Evolutionary conservation across 1,140 invertebrate genomes (phyloP).

Genomic region (Batillaria attramentaria): DNA sequence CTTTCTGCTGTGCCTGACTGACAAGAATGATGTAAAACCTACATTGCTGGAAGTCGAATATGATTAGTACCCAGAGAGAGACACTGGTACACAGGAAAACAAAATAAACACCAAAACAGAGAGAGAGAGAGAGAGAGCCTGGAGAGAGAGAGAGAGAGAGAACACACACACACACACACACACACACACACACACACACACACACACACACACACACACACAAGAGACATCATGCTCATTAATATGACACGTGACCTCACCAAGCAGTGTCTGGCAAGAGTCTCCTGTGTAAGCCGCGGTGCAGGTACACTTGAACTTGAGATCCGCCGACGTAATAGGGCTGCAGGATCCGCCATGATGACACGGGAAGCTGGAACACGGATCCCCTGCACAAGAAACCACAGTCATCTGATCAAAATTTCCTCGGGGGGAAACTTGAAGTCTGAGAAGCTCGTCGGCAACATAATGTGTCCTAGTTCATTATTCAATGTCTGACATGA

Average conservation of each 20-base stretch:
- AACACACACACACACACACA: conserved; percentile 13
- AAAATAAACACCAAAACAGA: not conserved
- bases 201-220: conserved; percentile 1
- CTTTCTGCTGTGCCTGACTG: too few relatives aligned
- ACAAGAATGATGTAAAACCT: too few relatives aligned
- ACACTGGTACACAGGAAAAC: not conserved
- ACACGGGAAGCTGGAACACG: not conserved
- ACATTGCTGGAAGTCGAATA: not conserved
- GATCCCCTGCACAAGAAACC: not conserved
- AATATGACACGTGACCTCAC: not conserved
- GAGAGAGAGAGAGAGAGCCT: not conserved
- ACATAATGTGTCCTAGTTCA: not conserved
- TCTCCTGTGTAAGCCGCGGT: not conserved
- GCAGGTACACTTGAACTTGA: not conserved
- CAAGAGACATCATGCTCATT: not conserved
- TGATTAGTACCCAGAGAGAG: not conserved
- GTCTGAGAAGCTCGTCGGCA: not conserved
- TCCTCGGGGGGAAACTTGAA: not conserved
- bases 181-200: not conserved
- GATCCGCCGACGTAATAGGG: not conserved
- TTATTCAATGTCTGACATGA: not conserved
- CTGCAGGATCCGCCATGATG: not conserved
- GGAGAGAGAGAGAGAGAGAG: not conserved
- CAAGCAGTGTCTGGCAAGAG: not conserved
- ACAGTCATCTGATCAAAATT: not conserved